Evolutionary conservation across 2,888 invertebrate genomes (phyloP).

Genomic region (Leptopilina myrica): DNA sequence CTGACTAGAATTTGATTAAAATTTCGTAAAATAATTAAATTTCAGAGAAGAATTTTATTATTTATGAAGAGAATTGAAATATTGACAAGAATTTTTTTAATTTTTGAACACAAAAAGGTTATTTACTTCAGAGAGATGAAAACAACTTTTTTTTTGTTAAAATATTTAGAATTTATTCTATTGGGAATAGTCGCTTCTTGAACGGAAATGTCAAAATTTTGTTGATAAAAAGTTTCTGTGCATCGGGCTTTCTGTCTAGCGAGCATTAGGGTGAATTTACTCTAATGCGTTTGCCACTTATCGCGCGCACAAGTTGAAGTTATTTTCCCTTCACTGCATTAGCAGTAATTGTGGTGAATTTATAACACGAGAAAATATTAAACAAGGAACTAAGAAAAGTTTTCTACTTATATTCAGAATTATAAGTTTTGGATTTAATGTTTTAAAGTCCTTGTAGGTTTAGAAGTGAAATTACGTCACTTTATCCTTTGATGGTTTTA

Average conservation of each 20-base stretch:
- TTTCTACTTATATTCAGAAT: no score
- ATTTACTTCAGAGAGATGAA: not conserved
- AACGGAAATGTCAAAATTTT: not conserved
- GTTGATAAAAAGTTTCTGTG: not conserved
- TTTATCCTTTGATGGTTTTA: not conserved
- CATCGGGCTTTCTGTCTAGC: not conserved
- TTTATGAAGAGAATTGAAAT: no score
- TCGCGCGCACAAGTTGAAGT: not conserved
- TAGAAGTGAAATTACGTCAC: no score
- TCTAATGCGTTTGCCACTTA: not conserved
- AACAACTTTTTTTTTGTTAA: not conserved
- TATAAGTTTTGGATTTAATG: no score
- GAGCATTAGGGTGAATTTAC: constrained; percentile 18
- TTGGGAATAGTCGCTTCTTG: not conserved
- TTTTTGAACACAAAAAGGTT: no score
- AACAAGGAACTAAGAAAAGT: not conserved
- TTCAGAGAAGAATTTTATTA: no score
- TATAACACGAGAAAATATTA: not conserved
- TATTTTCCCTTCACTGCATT: constrained; percentile 17
- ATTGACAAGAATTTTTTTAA: no score
- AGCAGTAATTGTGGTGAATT: not conserved
- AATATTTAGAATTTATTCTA: not conserved
- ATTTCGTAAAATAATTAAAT: no score
- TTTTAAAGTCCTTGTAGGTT: no score
- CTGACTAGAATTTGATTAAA: no score